phyloP scores from a whole-genome alignment of 2,113 vertebrate genomes.

The Lamprologus lemairii region DNA sequence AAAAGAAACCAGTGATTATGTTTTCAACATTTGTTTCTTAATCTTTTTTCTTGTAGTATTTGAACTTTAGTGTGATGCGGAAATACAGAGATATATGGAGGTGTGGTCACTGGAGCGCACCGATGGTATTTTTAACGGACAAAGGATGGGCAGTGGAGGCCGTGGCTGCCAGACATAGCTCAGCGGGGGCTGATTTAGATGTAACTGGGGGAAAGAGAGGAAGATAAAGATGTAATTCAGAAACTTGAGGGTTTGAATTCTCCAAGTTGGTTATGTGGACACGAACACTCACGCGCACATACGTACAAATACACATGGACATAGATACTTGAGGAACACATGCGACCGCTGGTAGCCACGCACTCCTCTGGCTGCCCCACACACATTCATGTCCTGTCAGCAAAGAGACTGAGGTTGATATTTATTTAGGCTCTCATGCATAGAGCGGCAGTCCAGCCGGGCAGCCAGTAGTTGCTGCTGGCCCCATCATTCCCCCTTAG shows the following conservation, averaged over 20 bases:
- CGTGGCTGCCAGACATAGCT: background rate
- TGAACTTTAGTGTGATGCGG: background rate
- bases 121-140: slow-evolving; percentile 18
- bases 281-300: background rate
- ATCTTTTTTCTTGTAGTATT: background rate
- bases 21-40: background rate
- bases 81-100: background rate
- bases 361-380: background rate
- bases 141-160: background rate
- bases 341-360: background rate
- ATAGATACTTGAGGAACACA: slow-evolving; percentile 3
- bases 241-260: slow-evolving; percentile 4
- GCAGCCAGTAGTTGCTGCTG: slow-evolving; percentile 12
- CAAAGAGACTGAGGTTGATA: slow-evolving; percentile 47
- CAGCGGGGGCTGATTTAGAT: slow-evolving; percentile 12
- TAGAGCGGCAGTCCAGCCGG: slow-evolving; percentile 2
- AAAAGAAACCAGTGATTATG: background rate
- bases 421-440: slow-evolving; percentile 42
- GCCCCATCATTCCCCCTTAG: background rate
- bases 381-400: slow-evolving; percentile 35
- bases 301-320: background rate
- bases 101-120: background rate
- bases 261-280: slow-evolving; percentile 10
- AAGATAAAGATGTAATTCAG: slow-evolving; percentile 48
- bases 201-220: slow-evolving; percentile 2